Conservation (phyloP, 2,113 vertebrate species). For the Mastomys natalensis region DNA sequence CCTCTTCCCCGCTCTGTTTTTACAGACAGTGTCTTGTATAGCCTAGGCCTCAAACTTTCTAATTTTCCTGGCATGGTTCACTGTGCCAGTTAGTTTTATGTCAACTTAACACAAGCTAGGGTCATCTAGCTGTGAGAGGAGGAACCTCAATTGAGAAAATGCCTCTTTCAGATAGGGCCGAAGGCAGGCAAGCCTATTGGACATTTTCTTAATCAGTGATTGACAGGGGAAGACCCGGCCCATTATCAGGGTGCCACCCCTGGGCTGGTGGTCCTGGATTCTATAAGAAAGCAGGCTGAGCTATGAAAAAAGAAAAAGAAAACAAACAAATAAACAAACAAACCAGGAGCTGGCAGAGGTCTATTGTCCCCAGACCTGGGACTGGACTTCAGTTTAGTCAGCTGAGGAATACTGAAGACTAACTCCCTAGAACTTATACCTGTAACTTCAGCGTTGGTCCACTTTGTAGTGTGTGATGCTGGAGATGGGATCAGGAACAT, state of each 20-base stretch:
- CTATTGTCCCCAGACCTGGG: rapidly evolving
- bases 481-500: not conserved
- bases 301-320: not conserved
- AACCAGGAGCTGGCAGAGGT: not conserved
- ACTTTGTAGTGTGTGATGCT: not conserved
- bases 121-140: not conserved
- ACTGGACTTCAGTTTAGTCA: not conserved
- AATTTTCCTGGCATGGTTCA: not conserved
- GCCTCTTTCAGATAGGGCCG: not conserved
- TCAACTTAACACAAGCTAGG: not conserved
- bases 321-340: too few species aligned
- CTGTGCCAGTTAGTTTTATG: not conserved
- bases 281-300: not conserved
- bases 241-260: not conserved
- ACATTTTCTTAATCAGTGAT: not conserved
- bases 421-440: not conserved
- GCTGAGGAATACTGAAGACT: not conserved
- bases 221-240: not conserved
- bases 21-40: not conserved
- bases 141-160: not conserved
- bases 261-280: not conserved
- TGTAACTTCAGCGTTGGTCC: not conserved
- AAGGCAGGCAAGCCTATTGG: not conserved
- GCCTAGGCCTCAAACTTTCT: not conserved
- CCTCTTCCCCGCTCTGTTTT: not conserved